Evolutionary conservation across 2,888 invertebrate genomes (phyloP).

Genomic region (Netelia fuscicornis): DNA sequence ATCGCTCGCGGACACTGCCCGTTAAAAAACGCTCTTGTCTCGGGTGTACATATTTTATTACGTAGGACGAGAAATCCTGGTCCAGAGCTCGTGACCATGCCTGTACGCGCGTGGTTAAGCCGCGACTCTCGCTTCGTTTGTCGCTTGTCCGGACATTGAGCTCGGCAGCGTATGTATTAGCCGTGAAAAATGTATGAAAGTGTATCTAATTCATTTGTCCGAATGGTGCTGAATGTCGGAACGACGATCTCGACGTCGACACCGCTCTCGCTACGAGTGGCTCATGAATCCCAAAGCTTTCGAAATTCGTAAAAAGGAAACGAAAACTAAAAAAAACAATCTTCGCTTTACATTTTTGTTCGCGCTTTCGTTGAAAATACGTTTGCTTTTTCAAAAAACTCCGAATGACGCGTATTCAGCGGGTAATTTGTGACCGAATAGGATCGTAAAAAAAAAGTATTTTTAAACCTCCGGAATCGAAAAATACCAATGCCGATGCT

Average conservation of each 20-base stretch:
- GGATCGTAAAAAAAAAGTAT: background rate
- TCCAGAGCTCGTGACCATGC: background rate
- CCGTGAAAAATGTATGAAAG: constrained; percentile 79
- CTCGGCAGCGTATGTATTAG: constrained; percentile 31
- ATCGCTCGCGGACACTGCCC: background rate
- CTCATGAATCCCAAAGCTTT: constrained; percentile 1
- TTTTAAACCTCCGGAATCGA: background rate
- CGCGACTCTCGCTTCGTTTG: constrained; percentile 34
- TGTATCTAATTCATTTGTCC: constrained; percentile 79
- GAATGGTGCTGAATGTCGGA: constrained; percentile 62
- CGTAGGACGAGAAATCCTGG: constrained; percentile 15
- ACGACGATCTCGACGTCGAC: constrained; percentile 39
- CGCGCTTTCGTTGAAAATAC: too few species aligned
- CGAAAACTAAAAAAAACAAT: background rate
- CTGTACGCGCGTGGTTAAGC: constrained; percentile 20
- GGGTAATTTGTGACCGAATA: background rate
- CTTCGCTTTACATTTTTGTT: too few species aligned
- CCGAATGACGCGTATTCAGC: background rate
- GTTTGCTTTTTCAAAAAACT: background rate
- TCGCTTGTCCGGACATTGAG: constrained; percentile 23
- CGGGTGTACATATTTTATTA: constrained; percentile 1
- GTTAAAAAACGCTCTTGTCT: constrained; percentile 2
- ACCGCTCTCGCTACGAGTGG: background rate
- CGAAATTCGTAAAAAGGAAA: constrained; percentile 4
- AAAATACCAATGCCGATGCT: background rate